Evolutionary conservation across 2,888 invertebrate genomes (phyloP).

Genomic region (Archips xylosteana): DNA sequence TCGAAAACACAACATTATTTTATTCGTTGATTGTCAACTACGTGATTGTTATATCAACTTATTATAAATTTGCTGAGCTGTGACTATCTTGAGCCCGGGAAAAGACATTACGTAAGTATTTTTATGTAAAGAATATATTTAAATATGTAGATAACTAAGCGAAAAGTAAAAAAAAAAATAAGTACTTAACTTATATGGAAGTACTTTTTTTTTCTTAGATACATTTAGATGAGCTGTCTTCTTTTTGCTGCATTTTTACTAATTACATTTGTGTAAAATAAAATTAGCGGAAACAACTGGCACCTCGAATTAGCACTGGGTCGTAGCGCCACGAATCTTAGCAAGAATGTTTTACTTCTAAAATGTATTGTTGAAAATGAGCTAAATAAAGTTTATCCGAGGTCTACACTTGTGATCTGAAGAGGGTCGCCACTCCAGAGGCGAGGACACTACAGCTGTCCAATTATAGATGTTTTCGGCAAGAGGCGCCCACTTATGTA

Average conservation of each 20-base stretch:
- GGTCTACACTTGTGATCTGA: constrained; percentile 64
- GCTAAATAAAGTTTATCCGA: constrained; percentile 60
- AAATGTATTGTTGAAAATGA: constrained; percentile 54
- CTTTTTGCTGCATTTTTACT: not conserved
- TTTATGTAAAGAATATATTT: not conserved
- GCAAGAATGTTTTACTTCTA: constrained; percentile 50
- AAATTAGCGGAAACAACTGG: not conserved
- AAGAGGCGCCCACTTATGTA: constrained; percentile 60
- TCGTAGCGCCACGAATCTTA: not conserved
- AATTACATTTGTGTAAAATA: not conserved
- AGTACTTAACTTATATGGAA: not conserved
- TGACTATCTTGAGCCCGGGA: constrained; percentile 4
- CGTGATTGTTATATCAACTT: constrained; percentile 36
- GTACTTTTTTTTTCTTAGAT: not conserved
- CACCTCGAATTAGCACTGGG: not conserved
- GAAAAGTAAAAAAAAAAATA: not conserved
- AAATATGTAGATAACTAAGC: not conserved
- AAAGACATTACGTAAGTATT: constrained; percentile 44
- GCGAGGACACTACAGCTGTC: constrained; percentile 71
- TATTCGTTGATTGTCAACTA: constrained; percentile 34
- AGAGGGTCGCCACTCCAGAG: constrained; percentile 74
- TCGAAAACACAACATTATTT: constrained; percentile 24
- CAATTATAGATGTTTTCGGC: constrained; percentile 77
- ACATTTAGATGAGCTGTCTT: not conserved
- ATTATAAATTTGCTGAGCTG: constrained; percentile 21